Evolutionary conservation across 2,888 invertebrate species (phyloP).

Genomic region (Parnassius smintheus): DNA sequence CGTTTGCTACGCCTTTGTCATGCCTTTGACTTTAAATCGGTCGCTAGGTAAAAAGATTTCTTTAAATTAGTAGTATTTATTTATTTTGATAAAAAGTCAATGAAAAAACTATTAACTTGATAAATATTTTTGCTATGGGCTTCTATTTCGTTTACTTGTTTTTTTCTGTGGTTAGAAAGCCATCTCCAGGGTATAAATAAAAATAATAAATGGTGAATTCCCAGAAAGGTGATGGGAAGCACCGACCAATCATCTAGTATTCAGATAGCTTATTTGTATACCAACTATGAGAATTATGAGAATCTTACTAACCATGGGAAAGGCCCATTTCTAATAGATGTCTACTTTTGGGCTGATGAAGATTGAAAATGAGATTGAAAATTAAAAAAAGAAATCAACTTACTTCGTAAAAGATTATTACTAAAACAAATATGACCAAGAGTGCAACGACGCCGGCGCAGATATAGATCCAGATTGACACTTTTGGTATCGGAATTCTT

Average conservation of each 20-base stretch:
- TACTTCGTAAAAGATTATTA: conserved; percentile 36
- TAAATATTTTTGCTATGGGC: not conserved
- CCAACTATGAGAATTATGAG: not conserved
- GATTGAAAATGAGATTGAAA: no score
- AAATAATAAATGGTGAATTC: not conserved
- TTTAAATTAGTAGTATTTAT: not conserved
- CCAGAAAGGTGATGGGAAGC: not conserved
- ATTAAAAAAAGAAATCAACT: not conserved
- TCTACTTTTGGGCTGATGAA: no score
- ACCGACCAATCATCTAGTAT: not conserved
- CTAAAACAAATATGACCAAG: conserved; percentile 30
- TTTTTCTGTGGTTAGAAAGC: no score
- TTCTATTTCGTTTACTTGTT: not conserved
- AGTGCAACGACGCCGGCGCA: conserved; percentile 32
- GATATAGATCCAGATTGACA: conserved; percentile 32
- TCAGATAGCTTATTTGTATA: not conserved
- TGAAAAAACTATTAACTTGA: no score
- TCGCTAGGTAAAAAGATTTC: no score
- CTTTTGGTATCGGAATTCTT: conserved; percentile 16
- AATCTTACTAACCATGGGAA: not conserved
- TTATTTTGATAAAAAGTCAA: not conserved
- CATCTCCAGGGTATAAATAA: no score
- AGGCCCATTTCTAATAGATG: no score
- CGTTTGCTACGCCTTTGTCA: no score
- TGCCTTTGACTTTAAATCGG: no score